phyloP scores from a whole-genome alignment of 2,888 invertebrate genomes.

The Caenorhabditis sp. region DNA sequence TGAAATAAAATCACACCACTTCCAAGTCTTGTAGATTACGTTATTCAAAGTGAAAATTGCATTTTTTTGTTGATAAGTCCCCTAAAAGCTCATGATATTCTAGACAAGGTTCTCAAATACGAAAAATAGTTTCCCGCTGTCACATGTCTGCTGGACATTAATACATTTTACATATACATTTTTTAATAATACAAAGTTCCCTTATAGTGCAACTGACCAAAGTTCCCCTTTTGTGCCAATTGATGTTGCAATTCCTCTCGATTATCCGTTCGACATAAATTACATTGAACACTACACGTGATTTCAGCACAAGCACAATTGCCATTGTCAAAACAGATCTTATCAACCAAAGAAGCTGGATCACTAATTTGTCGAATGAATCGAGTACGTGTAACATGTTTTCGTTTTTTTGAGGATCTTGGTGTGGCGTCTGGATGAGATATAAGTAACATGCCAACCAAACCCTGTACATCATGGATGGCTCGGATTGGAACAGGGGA shows the following conservation, averaged over 20 bases:
- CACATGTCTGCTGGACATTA: too few relatives aligned
- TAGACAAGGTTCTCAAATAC: too few relatives aligned
- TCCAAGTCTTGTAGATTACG: too few relatives aligned
- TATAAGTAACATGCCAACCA: constrained; percentile 48
- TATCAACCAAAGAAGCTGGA: constrained; percentile 35
- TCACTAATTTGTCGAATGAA: constrained; percentile 26
- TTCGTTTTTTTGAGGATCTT: constrained; percentile 11
- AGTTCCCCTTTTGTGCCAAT: constrained; percentile 15
- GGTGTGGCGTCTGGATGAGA: constrained; percentile 45
- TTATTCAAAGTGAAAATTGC: too few relatives aligned
- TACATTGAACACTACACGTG: constrained; percentile 53
- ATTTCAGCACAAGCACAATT: constrained; percentile 65
- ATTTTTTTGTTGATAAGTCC: too few relatives aligned
- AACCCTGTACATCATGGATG: constrained; percentile 49
- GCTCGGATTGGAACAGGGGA: constrained; percentile 65
- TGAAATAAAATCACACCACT: too few relatives aligned
- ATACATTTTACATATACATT: too few relatives aligned
- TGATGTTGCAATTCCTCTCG: constrained; percentile 6
- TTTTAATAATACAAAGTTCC: too few relatives aligned
- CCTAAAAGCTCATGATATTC: too few relatives aligned
- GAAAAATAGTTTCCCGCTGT: too few relatives aligned
- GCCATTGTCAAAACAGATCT: constrained; percentile 53
- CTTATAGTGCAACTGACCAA: constrained; percentile 23
- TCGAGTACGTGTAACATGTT: constrained; percentile 9
- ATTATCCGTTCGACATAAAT: constrained; percentile 31